Percentiles rank a stretch among this genome's conserved stretches.
phyloP scores from a whole-genome alignment of 2,888 invertebrate genomes.

The Pollenia griseotomentosa region DNA sequence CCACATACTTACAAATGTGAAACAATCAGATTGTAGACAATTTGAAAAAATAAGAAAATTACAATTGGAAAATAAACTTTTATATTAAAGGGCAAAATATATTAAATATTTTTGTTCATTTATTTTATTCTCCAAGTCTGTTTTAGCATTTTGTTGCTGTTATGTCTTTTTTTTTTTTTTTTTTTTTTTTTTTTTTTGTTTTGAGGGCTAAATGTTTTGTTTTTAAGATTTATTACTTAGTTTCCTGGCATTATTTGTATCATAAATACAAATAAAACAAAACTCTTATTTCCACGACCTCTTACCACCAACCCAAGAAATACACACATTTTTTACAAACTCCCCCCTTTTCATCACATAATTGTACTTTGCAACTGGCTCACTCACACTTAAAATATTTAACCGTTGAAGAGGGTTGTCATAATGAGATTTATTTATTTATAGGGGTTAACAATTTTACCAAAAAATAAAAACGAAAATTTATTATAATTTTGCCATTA shows the following conservation, averaged over 20 bases:
- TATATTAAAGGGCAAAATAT: too few species aligned
- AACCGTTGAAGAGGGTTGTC: slow-evolving; percentile 57
- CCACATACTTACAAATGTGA: not conserved
- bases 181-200: slow-evolving; percentile 12
- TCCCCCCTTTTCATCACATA: not conserved
- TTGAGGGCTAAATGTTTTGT: slow-evolving; percentile 46
- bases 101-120: too few species aligned
- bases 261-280: slow-evolving; percentile 52
- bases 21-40: not conserved
- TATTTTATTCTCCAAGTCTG: too few species aligned
- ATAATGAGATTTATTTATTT: slow-evolving; percentile 67
- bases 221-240: slow-evolving; percentile 56
- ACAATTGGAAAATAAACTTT: not conserved
- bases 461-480: slow-evolving; percentile 19
- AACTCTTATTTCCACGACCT: slow-evolving; percentile 52
- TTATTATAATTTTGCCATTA: too few species aligned
- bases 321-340: not conserved
- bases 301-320: not conserved
- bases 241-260: slow-evolving; percentile 57
- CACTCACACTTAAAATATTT: too few species aligned
- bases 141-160: not conserved
- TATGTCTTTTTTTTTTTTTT: slow-evolving; percentile 10
- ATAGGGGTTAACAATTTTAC: slow-evolving; percentile 57
- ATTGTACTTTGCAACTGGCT: too few species aligned
- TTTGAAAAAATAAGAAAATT: not conserved